Evolutionary conservation across 1,140 invertebrate genomes (phyloP).

Genomic region (Heliconius hermathena): DNA sequence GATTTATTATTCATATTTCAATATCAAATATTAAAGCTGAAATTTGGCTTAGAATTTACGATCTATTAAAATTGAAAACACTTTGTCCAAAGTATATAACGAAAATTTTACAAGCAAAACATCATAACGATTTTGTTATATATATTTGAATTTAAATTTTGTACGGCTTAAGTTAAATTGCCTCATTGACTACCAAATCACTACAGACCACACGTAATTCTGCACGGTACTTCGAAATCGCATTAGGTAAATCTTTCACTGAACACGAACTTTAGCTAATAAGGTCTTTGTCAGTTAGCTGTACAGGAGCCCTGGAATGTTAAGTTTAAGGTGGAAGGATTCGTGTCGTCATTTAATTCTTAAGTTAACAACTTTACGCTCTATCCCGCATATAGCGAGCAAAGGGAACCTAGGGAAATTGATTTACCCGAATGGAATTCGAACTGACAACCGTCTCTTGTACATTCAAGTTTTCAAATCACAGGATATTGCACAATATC

Average conservation of each 20-base stretch:
- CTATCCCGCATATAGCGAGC: too few relatives aligned
- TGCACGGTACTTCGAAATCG: slow-evolving; percentile 57
- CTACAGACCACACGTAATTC: slow-evolving; percentile 59
- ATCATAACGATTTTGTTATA: slow-evolving; percentile 24
- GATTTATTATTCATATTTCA: background rate
- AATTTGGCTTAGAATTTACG: background rate
- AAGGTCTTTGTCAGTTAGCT: slow-evolving; percentile 61
- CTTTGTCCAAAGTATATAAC: background rate
- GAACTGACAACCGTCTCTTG: too few relatives aligned
- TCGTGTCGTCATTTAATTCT: too few relatives aligned
- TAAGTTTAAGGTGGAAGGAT: background rate
- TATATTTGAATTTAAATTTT: slow-evolving; percentile 27
- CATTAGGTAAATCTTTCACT: slow-evolving; percentile 58
- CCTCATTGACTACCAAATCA: slow-evolving; percentile 69
- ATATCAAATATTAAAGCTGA: background rate
- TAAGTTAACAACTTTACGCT: too few relatives aligned
- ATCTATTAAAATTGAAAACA: background rate
- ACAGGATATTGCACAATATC: too few relatives aligned
- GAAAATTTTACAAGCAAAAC: background rate
- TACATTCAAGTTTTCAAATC: too few relatives aligned
- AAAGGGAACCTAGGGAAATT: too few relatives aligned
- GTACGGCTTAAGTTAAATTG: slow-evolving; percentile 50
- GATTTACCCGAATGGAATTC: too few relatives aligned
- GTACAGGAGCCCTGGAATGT: slow-evolving; percentile 23
- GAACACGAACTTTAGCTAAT: slow-evolving; percentile 58